A percentile compares a stretch with the other conserved stretches of the same genome.
phyloP scores from a whole-genome alignment of 1,140 invertebrate genomes.

The Fopius arisanus region DNA sequence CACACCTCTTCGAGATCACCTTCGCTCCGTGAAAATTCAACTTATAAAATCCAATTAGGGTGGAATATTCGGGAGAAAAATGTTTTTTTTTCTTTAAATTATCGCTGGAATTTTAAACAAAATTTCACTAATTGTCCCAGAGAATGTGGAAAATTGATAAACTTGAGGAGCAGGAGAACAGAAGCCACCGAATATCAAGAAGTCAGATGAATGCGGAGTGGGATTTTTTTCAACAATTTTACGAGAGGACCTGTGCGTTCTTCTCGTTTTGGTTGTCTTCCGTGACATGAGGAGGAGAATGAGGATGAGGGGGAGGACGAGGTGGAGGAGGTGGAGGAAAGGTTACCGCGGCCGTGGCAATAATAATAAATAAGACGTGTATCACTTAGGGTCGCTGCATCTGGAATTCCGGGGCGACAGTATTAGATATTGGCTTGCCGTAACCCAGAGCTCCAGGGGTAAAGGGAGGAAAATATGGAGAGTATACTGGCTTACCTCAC shows the following conservation, averaged over 20 bases:
- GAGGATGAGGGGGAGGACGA: neutral
- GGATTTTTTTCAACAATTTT: no score
- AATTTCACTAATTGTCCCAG: neutral
- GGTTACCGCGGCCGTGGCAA: conserved; percentile 11
- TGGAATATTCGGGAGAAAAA: no score
- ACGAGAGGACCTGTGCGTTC: no score
- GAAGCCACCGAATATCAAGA: neutral
- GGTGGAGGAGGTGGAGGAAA: neutral
- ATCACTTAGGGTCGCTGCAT: conserved; percentile 35
- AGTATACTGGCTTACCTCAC: neutral
- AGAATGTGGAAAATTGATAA: neutral
- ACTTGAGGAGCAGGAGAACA: no score
- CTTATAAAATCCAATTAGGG: no score
- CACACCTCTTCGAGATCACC: no score
- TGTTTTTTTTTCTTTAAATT: no score
- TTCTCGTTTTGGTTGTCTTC: no score
- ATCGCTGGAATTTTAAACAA: neutral
- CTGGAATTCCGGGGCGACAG: conserved; percentile 29
- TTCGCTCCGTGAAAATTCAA: no score
- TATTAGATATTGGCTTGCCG: conserved; percentile 40
- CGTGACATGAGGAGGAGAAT: no score
- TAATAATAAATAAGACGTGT: conserved; percentile 40
- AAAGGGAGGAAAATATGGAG: conserved; percentile 15
- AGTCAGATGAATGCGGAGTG: neutral
- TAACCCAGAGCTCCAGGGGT: conserved; percentile 24